A percentile compares a stretch with the other conserved stretches of the same genome.
phyloP scores from a whole-genome alignment of 2,113 vertebrate genomes.

The Setophaga coronata region DNA sequence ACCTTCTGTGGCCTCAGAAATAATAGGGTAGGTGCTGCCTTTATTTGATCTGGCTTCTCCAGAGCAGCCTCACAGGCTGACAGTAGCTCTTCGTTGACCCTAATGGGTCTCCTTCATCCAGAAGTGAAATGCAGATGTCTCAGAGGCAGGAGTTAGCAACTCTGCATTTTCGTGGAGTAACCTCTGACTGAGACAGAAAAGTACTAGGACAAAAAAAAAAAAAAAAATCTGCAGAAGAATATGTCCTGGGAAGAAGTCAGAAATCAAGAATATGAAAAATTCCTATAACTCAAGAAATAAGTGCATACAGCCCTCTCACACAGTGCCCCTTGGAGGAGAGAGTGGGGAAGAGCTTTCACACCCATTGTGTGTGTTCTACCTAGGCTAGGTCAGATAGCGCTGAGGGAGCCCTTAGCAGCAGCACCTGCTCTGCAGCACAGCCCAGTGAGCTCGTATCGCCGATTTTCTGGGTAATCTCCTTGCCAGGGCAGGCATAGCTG shows the following conservation, averaged over 20 bases:
- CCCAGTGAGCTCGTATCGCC: background rate
- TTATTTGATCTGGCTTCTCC: background rate
- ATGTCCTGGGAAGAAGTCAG: background rate
- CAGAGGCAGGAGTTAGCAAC: background rate
- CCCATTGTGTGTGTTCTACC: background rate
- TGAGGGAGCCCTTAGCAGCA: background rate
- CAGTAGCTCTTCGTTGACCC: fast-evolving
- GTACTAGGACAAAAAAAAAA: background rate
- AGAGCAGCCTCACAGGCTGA: background rate
- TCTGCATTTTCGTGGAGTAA: background rate
- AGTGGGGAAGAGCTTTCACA: background rate
- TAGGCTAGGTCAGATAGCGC: background rate
- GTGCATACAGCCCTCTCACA: background rate
- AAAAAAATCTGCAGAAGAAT: background rate
- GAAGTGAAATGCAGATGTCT: background rate
- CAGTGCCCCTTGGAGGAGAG: background rate
- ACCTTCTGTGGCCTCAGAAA: background rate
- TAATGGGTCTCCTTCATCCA: background rate
- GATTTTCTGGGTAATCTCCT: background rate
- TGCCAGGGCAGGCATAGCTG: background rate
- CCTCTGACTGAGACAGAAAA: background rate
- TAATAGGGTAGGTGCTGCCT: background rate
- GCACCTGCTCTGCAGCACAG: background rate
- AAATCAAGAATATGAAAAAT: background rate
- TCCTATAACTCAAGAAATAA: background rate